A percentile compares a stretch with the other conserved stretches of the same genome.
These are phyloP conservation scores for Zaprionus kolodkinae DNA, from an alignment of 1,140 invertebrate genomes.

Conservation along the genomic window DNA sequence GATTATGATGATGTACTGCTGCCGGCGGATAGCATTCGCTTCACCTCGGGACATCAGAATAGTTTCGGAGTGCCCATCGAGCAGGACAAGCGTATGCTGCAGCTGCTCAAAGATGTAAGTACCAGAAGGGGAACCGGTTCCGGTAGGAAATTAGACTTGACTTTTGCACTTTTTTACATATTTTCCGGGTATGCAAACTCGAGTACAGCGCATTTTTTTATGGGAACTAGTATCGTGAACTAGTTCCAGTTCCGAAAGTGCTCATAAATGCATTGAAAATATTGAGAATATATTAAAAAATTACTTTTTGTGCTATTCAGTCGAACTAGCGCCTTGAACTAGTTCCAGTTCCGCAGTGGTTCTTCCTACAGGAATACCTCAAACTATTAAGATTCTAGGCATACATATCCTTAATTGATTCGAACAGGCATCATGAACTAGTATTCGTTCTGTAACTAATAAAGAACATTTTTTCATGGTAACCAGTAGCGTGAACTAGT, in stretches of 20 bases:
- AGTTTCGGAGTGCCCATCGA: conserved; percentile 87
- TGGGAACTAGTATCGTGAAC: neutral
- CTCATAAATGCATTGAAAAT: too few species aligned
- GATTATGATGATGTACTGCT: conserved; percentile 68
- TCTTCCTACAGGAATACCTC: too few species aligned
- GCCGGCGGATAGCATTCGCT: conserved; percentile 83
- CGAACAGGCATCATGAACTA: too few species aligned
- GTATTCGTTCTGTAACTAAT: too few species aligned
- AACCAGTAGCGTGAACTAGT: neutral
- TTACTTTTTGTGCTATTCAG: neutral
- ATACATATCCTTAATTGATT: too few species aligned
- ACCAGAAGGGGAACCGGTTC: neutral
- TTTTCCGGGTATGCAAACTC: neutral
- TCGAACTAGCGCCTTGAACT: neutral
- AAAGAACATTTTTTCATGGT: too few species aligned
- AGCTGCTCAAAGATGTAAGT: conserved; percentile 84
- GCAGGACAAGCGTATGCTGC: conserved; percentile 85
- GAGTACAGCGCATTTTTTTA: too few species aligned
- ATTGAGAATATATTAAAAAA: too few species aligned
- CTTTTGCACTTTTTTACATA: too few species aligned
- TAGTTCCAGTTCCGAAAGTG: neutral
- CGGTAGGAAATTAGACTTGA: neutral
- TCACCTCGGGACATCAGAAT: conserved; percentile 87
- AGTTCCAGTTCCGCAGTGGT: neutral
- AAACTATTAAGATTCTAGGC: too few species aligned